These are phyloP conservation scores for Taeniopygia guttata DNA, from an alignment of 2,797 vertebrate genomes.

Conservation along the genomic window DNA sequence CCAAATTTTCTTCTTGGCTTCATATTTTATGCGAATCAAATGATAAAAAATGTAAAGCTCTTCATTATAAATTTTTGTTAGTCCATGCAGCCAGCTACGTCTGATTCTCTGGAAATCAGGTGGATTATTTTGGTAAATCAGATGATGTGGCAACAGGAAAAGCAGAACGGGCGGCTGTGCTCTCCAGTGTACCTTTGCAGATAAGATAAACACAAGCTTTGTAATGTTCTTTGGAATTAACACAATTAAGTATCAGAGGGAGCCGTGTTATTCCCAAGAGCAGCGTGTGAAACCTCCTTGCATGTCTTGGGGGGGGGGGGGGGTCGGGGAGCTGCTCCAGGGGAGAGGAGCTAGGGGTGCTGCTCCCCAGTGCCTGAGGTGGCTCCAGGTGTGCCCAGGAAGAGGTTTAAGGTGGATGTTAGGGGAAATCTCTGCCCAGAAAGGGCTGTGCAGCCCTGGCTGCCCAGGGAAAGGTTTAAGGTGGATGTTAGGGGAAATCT, in stretches of 20 bases:
- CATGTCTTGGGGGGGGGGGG: not conserved
- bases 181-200: not conserved
- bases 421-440: not conserved
- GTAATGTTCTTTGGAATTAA: not conserved
- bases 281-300: rapidly evolving
- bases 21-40: not conserved
- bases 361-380: rapidly evolving
- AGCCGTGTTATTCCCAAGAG: rapidly evolving
- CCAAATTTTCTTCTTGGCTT: not conserved
- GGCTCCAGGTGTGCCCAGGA: not conserved
- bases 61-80: not conserved
- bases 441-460: not conserved
- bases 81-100: not conserved
- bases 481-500: not conserved
- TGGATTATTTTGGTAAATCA: not conserved
- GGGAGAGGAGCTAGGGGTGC: not conserved
- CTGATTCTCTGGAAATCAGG: not conserved
- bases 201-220: not conserved
- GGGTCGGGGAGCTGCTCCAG: not conserved
- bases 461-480: not conserved
- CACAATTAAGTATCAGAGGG: not conserved
- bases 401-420: not conserved
- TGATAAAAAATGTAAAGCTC: not conserved
- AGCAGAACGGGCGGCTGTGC: rapidly evolving
- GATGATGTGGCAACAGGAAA: not conserved